Conservation (phyloP, 2,888 invertebrate species). For the Uropetala carovei region DNA sequence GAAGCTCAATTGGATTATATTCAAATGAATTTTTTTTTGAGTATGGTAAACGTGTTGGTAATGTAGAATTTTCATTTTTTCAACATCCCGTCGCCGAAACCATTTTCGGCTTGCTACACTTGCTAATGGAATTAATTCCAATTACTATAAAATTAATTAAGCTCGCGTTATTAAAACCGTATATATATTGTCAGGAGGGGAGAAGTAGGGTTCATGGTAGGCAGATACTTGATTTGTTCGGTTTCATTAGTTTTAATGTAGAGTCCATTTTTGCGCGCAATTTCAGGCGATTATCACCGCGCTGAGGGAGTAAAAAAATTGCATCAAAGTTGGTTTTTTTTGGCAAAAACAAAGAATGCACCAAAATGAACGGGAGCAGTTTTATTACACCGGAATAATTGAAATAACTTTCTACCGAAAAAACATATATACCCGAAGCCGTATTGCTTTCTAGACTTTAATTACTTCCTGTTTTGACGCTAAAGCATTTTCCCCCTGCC, state of each 20-base stretch:
- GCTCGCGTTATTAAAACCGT: neutral
- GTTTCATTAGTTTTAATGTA: neutral
- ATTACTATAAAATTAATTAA: neutral
- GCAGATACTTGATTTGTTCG: neutral
- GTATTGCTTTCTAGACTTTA: conserved; percentile 9
- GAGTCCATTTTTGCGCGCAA: neutral
- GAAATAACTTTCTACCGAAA: neutral
- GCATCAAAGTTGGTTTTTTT: neutral
- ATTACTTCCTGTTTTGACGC: conserved; percentile 45
- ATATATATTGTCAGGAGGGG: neutral
- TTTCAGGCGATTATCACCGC: neutral
- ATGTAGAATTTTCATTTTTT: too few relatives aligned
- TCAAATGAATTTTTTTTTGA: too few relatives aligned
- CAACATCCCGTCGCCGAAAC: too few relatives aligned
- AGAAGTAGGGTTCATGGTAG: neutral
- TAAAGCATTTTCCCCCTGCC: conserved; percentile 17
- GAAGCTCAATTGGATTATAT: too few relatives aligned
- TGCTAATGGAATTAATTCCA: too few relatives aligned
- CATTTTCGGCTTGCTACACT: too few relatives aligned
- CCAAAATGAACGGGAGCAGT: neutral
- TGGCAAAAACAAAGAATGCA: neutral
- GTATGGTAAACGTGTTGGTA: too few relatives aligned
- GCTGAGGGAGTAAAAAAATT: neutral
- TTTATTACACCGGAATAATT: conserved; percentile 14
- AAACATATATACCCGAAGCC: neutral